Base-by-base conservation (phyloP, 2,888 invertebrate species). In the Himalopsyche tibetana region DNA sequence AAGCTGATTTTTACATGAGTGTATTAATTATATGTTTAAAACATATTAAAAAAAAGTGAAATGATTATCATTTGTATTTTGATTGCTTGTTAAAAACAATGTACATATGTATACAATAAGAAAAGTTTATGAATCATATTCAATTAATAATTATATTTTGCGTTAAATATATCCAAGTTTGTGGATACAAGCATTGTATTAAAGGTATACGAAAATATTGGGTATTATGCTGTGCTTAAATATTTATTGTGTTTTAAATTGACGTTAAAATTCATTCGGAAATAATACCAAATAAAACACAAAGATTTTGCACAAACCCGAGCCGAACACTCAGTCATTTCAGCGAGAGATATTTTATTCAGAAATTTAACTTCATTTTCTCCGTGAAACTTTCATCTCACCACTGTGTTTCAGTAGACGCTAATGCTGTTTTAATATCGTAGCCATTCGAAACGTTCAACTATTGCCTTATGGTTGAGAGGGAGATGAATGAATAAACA, bases 321-420 rank as follows among this genome's bases (percentile, higher is more conserved):
- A 63, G 55, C 40, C 69, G 69, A 84, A 84, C 82, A 84, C 55
- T 28, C 38, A 86, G 82, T 84, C 84, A 82, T 84, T 86, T 86
- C 86, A 83, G 69, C 45, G 81, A 19, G 56, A 55, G 42, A 86
- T 84, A 86, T 86, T 86, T 84, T 86, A 86, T 86, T 86, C 86
- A 86, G 55, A 82, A 86, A 84, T 86, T 86, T 82, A 86, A 86
- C 84, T 86, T 86, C 74, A 86, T 86, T 86, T 86, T 86, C 84
- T 79, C 19, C 36, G 19, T 74, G 63, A 84, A 86, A 82, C 45
- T 82, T 82, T 85, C 84, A 82, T 82, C 85, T 15, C 74, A 38
- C 69, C 85, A 51, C 82, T 40, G 84, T 81, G 55, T 55, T 74
- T 45, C 55, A 80, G 84, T 80, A 55, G 56, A 80, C 55, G 56